phyloP scores from a whole-genome alignment of 2,113 vertebrate species.

The Turnix velox region DNA sequence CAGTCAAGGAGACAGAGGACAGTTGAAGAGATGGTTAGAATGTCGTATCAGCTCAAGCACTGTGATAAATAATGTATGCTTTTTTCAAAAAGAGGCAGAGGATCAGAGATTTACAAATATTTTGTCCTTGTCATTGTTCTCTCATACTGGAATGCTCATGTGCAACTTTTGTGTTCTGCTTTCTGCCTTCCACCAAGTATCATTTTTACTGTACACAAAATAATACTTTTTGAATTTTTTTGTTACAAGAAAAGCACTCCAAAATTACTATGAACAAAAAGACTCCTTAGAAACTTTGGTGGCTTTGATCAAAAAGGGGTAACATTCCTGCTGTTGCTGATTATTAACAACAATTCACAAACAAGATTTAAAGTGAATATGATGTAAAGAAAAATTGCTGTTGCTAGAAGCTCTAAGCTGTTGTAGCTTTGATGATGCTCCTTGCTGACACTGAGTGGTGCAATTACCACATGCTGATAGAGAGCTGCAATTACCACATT shows the following conservation, averaged over 20 bases:
- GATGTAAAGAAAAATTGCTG: not conserved
- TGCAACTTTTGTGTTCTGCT: rapidly evolving
- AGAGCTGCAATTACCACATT: not conserved
- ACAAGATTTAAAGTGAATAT: conserved; percentile 40
- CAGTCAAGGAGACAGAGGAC: not conserved
- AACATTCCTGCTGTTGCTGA: not conserved
- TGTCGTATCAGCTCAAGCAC: not conserved
- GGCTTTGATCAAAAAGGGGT: not conserved
- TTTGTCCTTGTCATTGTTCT: not conserved
- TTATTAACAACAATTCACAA: conserved; percentile 51
- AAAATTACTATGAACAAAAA: not conserved
- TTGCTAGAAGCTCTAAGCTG: not conserved
- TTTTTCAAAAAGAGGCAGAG: not conserved
- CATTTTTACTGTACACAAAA: not conserved
- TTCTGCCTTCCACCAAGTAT: not conserved
- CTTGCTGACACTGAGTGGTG: conserved; percentile 46
- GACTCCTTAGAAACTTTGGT: not conserved
- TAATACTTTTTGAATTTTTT: not conserved
- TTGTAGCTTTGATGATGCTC: conserved; percentile 43
- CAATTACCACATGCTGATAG: conserved; percentile 33
- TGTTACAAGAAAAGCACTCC: not conserved
- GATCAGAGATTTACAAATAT: not conserved
- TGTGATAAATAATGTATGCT: not conserved
- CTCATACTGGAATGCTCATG: not conserved
- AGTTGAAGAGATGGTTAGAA: not conserved